These are phyloP conservation scores for Zaprionus davidi DNA, from an alignment of 1,140 invertebrate species.

Conservation along the genomic window DNA sequence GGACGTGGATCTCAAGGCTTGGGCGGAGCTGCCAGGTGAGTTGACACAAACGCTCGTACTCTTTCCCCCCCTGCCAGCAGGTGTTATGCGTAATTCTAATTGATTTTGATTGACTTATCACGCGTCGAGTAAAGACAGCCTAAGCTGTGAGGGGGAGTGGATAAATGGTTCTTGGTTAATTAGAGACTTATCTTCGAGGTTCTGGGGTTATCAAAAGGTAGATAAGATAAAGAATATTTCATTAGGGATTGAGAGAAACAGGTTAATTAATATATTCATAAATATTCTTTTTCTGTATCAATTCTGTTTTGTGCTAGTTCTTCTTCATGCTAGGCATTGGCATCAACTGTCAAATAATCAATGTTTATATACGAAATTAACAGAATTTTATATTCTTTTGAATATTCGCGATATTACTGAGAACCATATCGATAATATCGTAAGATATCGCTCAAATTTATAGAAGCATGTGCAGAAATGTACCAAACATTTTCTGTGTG, in stretches of 20 bases:
- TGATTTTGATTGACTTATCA: slow-evolving; percentile 5
- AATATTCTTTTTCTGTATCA: too few relatives aligned
- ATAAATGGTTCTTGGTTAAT: not conserved
- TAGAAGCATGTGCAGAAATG: too few relatives aligned
- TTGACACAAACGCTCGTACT: not conserved
- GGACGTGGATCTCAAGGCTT: slow-evolving; percentile 90
- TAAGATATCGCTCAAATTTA: too few relatives aligned
- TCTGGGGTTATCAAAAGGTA: not conserved
- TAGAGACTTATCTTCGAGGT: not conserved
- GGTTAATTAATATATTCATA: too few relatives aligned
- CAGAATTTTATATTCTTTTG: too few relatives aligned
- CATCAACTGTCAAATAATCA: too few relatives aligned
- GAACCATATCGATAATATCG: too few relatives aligned
- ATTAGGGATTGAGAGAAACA: fast-evolving
- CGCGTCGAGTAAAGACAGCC: not conserved
- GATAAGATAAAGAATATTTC: not conserved
- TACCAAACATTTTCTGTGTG: too few relatives aligned
- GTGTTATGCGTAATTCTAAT: slow-evolving; percentile 4
- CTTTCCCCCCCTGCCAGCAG: not conserved
- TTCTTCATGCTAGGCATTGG: too few relatives aligned
- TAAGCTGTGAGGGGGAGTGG: not conserved
- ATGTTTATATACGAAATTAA: too few relatives aligned
- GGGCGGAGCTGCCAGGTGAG: slow-evolving; percentile 90
- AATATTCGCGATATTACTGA: too few relatives aligned
- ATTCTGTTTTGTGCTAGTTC: too few relatives aligned